A percentile compares a stretch with the other conserved stretches of the same genome.
These are phyloP conservation scores for Microplitis deprimator DNA, from an alignment of 2,888 invertebrate genomes.

Conservation along the genomic window DNA sequence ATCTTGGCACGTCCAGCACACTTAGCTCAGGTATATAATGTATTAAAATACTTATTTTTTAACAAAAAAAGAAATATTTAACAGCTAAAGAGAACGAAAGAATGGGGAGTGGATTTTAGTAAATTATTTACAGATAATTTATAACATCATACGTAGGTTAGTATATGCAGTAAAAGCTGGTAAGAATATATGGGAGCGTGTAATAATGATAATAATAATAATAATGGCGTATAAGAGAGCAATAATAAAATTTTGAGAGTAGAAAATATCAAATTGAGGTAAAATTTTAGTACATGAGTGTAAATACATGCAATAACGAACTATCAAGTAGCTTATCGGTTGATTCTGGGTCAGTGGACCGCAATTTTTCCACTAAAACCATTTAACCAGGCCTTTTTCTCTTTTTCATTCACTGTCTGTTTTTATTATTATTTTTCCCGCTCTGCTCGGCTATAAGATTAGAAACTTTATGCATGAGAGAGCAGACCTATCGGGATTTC, in stretches of 20 bases:
- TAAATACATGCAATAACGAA: background rate
- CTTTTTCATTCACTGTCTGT: conserved; percentile 50
- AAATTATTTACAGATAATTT: no score
- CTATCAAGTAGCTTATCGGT: background rate
- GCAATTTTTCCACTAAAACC: conserved; percentile 54
- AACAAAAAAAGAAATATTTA: no score
- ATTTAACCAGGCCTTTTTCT: conserved; percentile 11
- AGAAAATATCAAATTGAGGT: background rate
- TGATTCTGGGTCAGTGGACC: conserved; percentile 65
- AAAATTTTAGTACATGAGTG: no score
- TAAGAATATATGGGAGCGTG: background rate
- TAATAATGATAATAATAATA: background rate
- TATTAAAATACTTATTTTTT: background rate
- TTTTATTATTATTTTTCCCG: conserved; percentile 40
- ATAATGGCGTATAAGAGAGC: background rate
- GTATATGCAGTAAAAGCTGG: background rate
- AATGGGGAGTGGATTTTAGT: no score
- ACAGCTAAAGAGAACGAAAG: no score
- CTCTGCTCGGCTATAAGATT: conserved; percentile 33
- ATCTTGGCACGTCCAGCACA: conserved; percentile 15
- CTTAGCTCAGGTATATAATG: background rate
- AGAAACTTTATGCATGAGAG: conserved; percentile 58
- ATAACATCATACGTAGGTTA: no score
- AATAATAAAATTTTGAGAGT: background rate
- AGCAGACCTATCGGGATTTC: conserved; percentile 32